These are phyloP conservation scores for Physocephala rufipes DNA, from an alignment of 2,888 invertebrate species.

Conservation along the genomic window DNA sequence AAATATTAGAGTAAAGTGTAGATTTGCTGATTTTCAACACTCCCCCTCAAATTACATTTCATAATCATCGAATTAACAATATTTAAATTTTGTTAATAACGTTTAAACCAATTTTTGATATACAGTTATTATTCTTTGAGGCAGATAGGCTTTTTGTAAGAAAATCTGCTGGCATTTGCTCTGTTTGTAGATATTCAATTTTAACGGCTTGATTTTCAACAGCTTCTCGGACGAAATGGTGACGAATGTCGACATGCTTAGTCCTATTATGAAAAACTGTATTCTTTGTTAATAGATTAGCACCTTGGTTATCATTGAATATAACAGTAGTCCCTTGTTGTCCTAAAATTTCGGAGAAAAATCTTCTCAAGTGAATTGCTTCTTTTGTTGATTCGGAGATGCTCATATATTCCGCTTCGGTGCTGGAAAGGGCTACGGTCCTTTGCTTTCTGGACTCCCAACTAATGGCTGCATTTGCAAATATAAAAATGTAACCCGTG, in stretches of 20 bases:
- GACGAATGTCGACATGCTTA: conserved; percentile 21
- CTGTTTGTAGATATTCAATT: too few relatives aligned
- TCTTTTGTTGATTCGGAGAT: conserved; percentile 6
- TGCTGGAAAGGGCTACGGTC: background rate
- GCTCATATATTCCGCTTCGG: conserved; percentile 9
- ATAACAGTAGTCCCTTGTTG: background rate
- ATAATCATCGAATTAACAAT: too few relatives aligned
- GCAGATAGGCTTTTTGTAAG: too few relatives aligned
- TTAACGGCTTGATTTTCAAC: too few relatives aligned
- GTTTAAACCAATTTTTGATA: too few relatives aligned
- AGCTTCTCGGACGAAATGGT: conserved; percentile 13
- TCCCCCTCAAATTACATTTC: background rate
- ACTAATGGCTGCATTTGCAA: conserved; percentile 21
- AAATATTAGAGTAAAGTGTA: background rate
- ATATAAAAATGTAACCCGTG: conserved; percentile 9
- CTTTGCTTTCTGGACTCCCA: background rate
- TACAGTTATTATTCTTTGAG: too few relatives aligned
- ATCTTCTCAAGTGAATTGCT: conserved; percentile 20
- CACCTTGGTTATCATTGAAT: conserved; percentile 21
- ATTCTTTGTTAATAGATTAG: conserved; percentile 4
- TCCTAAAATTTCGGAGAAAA: conserved; percentile 1
- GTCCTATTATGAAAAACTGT: conserved; percentile 1
- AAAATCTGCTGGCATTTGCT: too few relatives aligned
- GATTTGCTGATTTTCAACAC: background rate
- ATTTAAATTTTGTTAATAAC: too few relatives aligned